Conservation (phyloP, 1,140 invertebrate species). For the Lutraria rhynchaena region DNA sequence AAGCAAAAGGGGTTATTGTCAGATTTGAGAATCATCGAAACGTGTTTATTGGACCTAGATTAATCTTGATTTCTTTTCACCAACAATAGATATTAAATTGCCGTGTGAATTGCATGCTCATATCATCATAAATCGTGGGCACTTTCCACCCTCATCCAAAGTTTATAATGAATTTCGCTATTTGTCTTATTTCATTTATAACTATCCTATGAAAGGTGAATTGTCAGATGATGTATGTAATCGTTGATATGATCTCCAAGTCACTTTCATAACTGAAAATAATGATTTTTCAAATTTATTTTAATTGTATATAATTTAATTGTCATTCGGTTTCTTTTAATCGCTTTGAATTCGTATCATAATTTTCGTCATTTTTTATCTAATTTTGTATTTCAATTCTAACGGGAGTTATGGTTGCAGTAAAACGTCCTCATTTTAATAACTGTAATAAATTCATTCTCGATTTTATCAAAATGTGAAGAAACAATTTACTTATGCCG, state of each 20-base stretch:
- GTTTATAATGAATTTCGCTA: slow-evolving; percentile 13
- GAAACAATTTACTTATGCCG: too few species aligned
- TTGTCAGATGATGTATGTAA: not conserved
- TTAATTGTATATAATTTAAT: slow-evolving; percentile 21
- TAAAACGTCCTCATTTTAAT: too few species aligned
- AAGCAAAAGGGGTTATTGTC: slow-evolving; percentile 2
- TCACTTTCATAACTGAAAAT: not conserved
- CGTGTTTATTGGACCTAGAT: not conserved
- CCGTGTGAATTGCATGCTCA: not conserved
- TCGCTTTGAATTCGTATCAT: too few species aligned
- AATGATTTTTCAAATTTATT: not conserved
- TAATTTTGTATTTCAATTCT: slow-evolving; percentile 2
- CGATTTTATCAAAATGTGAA: too few species aligned
- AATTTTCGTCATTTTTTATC: too few species aligned
- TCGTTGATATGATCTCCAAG: not conserved
- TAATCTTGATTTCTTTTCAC: slow-evolving; percentile 1
- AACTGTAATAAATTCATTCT: too few species aligned
- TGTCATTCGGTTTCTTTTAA: not conserved
- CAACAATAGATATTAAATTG: slow-evolving; percentile 12
- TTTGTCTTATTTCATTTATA: not conserved
- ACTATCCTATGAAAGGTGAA: slow-evolving; percentile 3
- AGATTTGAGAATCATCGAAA: not conserved
- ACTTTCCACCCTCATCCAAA: not conserved
- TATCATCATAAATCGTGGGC: slow-evolving; percentile 15
- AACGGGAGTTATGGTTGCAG: not conserved